Percentiles rank a stretch among this genome's conserved stretches.
phyloP scores from a whole-genome alignment of 2,113 vertebrate genomes.

The Neoarius graeffei region DNA sequence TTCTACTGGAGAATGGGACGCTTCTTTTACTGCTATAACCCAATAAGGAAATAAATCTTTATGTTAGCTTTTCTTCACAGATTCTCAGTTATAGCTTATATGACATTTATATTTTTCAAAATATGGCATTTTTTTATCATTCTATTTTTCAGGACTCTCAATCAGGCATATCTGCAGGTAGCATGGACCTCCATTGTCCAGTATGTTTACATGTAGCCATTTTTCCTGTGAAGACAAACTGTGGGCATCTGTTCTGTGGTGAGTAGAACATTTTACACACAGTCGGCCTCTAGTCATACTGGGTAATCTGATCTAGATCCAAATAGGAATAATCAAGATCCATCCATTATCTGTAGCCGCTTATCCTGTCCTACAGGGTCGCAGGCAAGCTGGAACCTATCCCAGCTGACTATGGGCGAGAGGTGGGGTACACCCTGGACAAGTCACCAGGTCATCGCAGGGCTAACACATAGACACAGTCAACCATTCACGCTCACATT shows the following conservation, averaged over 20 bases:
- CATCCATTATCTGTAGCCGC: too few relatives aligned
- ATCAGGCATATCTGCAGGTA: constrained; percentile 52
- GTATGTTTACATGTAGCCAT: constrained; percentile 77
- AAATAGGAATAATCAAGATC: not conserved
- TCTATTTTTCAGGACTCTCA: constrained; percentile 65
- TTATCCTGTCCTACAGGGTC: too few relatives aligned
- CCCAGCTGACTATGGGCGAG: too few relatives aligned
- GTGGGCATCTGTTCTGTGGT: constrained; percentile 83
- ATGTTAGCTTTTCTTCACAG: not conserved
- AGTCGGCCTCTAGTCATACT: not conserved
- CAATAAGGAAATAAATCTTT: not conserved
- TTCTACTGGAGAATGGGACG: not conserved
- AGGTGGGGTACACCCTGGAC: too few relatives aligned
- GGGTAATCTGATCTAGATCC: not conserved
- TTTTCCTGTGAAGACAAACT: constrained; percentile 81
- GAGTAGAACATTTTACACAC: constrained; percentile 36
- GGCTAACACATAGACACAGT: too few relatives aligned
- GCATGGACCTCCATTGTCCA: constrained; percentile 74
- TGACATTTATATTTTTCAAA: not conserved
- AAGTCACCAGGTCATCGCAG: too few relatives aligned
- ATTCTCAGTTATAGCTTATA: not conserved
- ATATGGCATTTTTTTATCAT: not conserved
- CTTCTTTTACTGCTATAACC: not conserved
- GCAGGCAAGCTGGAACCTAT: too few relatives aligned
- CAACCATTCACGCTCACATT: too few relatives aligned